Conservation (phyloP, 2,888 invertebrate species). For the Cheilosia pagana region DNA sequence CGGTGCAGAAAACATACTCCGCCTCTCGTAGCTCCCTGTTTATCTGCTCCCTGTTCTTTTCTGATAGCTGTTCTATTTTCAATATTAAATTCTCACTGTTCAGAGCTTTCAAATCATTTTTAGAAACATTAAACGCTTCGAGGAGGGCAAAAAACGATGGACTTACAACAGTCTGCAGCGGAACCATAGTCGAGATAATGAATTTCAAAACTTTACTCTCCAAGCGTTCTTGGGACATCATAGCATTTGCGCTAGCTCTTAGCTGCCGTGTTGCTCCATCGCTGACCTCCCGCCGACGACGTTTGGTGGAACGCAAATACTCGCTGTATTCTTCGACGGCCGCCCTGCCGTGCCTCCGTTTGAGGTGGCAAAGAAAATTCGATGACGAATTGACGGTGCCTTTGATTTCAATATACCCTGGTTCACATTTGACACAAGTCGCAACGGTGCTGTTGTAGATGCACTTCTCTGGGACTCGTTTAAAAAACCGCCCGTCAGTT, state of each 20-base stretch:
- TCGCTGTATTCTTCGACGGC: slow-evolving; percentile 35
- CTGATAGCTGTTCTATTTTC: slow-evolving; percentile 13
- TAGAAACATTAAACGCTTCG: background rate
- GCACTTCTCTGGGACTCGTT: slow-evolving; percentile 29
- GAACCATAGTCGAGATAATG: slow-evolving; percentile 30
- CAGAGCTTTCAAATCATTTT: slow-evolving; percentile 20
- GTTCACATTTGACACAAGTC: slow-evolving; percentile 44
- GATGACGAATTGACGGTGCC: slow-evolving; percentile 34
- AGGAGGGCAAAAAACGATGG: slow-evolving; percentile 26
- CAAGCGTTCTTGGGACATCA: slow-evolving; percentile 1
- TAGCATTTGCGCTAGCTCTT: background rate
- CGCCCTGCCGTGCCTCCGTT: slow-evolving; percentile 35
- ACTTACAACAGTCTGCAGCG: slow-evolving; percentile 24
- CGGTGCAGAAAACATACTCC: slow-evolving; percentile 16
- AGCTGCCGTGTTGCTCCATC: background rate
- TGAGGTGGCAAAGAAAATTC: slow-evolving; percentile 47
- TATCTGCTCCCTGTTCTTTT: background rate
- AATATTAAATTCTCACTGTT: slow-evolving; percentile 8
- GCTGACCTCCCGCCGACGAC: background rate
- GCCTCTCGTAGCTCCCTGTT: background rate
- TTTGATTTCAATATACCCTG: slow-evolving; percentile 38
- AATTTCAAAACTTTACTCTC: slow-evolving; percentile 30
- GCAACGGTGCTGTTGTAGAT: slow-evolving; percentile 34
- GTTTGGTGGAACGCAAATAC: slow-evolving; percentile 38
- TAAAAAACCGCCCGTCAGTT: slow-evolving; percentile 46